Evolutionary conservation across 2,888 invertebrate genomes (phyloP).

Genomic region (Dinocampus coccinellae): DNA sequence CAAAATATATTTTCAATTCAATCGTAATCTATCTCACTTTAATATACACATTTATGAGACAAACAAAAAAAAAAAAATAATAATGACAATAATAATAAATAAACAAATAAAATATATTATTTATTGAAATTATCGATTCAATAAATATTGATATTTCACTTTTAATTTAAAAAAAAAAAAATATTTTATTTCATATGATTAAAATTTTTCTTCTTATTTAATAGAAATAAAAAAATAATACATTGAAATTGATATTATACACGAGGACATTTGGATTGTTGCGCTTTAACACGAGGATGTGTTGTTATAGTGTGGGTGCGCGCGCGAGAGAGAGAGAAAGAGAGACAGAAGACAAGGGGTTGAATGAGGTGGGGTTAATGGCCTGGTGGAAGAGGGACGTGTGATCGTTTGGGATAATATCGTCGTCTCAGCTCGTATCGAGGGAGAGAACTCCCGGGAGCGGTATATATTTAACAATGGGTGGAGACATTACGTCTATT

Average conservation of each 20-base stretch:
- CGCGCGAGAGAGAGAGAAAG: no score
- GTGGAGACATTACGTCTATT: neutral
- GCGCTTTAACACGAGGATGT: conserved; percentile 31
- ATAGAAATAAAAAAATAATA: neutral
- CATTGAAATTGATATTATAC: neutral
- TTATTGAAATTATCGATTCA: no score
- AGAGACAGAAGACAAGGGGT: neutral
- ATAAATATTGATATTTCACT: no score
- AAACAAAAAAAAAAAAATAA: no score
- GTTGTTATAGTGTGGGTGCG: conserved; percentile 18
- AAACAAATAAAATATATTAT: no score
- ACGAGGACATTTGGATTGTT: neutral
- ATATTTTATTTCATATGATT: no score
- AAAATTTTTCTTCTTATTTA: no score
- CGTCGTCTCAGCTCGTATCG: conserved; percentile 9
- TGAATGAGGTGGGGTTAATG: conserved; percentile 7
- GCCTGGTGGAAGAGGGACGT: neutral
- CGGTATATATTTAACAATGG: neutral
- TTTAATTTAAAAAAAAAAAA: no score
- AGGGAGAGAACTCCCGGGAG: neutral
- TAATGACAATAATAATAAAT: no score
- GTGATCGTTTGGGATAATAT: conserved; percentile 21
- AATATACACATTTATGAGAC: no score
- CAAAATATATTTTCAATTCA: no score
- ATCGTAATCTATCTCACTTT: no score